Evolutionary conservation across 2,113 vertebrate genomes (phyloP), one percentile per base, ranked within the genome.

Genomic region (Anhinga rufa): DNA sequence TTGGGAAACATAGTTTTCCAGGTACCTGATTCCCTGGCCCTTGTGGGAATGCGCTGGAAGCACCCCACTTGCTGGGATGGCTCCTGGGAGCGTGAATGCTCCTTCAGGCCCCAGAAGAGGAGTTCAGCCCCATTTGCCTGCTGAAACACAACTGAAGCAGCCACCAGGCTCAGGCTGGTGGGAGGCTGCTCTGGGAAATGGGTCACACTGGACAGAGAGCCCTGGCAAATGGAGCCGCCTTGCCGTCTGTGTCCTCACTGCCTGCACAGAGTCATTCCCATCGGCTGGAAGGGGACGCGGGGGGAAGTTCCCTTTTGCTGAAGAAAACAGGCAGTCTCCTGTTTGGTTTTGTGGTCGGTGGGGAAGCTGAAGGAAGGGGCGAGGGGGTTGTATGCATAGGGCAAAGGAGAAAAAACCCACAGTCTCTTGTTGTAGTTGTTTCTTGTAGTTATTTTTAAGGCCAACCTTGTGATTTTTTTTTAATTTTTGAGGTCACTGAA

Each of bases 341-440:
- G 19, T 10, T 10, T 4, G 75, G 19, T n/a, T 46, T 52, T 80
- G 40, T 55, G 38, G n/a, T 51, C 2, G 1, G 52, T 36, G 58
- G 52, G 66, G 42, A 32, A 36, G 62, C 6, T 19, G 68, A 81
- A 51, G 36, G 38, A 66, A 48, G 40, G 36, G 71, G 21, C 0
- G 7, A n/a, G 19, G 79, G 24, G 15, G 7, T 38, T 29, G 60
- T 31, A 3, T 17, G 7, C 2, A 0, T 2, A 58, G 46, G 44
- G 44, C 12, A 42, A 28, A 68, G 12, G 31, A 69, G 54, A 14
- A 51, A 16, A 51, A 36, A 5, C 2, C 4, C 46, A 22, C 19
- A 58, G 48, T 25, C 12, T 65, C 22, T 75, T 57, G 62, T 75
- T 57, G 62, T 17, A 17, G 16, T 12, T 57, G 26, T n/a, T 87